phyloP scores from a whole-genome alignment of 2,888 invertebrate genomes.

The Drosophila formosana region DNA sequence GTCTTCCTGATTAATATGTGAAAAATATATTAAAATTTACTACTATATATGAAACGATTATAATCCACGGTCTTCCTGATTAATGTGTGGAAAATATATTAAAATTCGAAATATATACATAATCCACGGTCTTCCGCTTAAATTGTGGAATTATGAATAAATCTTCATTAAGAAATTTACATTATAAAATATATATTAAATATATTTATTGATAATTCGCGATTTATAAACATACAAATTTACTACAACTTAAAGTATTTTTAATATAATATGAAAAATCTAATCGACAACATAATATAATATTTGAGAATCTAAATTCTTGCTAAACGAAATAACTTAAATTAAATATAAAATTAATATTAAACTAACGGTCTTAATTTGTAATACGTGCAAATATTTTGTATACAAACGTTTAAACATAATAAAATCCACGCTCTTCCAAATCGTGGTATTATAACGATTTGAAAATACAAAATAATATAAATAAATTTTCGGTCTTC shows the following conservation, averaged over 20 bases:
- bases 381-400: no score
- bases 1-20: slow-evolving; percentile 35
- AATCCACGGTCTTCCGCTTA: background rate
- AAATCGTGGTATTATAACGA: no score
- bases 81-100: background rate
- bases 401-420: no score
- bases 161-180: no score
- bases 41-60: background rate
- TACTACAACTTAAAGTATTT: background rate
- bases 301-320: slow-evolving; percentile 18
- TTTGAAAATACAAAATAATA: no score
- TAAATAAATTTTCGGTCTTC: no score
- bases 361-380: no score
- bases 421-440: no score
- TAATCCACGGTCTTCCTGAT: slow-evolving; percentile 43
- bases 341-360: no score
- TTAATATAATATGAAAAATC: slow-evolving; percentile 5
- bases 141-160: background rate
- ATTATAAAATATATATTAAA: no score
- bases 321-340: background rate
- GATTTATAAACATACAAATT: background rate
- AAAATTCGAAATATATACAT: background rate
- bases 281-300: background rate
- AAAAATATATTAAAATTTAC: background rate
- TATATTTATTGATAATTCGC: no score